Percentiles rank a stretch among this genome's conserved stretches.
phyloP scores from a whole-genome alignment of 1,140 invertebrate genomes.

The Elymnias hypermnestra region DNA sequence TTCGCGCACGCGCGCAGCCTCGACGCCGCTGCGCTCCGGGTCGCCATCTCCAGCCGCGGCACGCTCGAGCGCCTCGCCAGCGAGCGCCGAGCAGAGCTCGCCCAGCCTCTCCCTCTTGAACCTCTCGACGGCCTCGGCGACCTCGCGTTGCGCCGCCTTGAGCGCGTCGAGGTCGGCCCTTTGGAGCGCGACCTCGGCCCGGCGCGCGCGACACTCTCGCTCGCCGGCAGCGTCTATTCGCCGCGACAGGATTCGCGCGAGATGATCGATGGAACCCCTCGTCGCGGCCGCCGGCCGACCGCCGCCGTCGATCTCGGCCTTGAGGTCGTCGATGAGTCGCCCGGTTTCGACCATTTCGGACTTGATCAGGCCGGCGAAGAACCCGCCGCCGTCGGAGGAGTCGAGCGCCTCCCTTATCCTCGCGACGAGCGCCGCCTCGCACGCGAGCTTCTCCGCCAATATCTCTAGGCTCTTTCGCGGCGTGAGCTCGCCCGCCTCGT shows the following conservation, averaged over 20 bases:
- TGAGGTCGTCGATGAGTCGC: slow-evolving; percentile 83
- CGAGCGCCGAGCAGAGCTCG: slow-evolving; percentile 80
- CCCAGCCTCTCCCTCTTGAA: slow-evolving; percentile 83
- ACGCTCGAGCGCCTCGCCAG: slow-evolving; percentile 79
- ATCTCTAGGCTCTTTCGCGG: slow-evolving; percentile 81
- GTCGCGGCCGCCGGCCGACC: slow-evolving; percentile 72
- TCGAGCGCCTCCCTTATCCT: slow-evolving; percentile 78
- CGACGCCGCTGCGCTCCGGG: slow-evolving; percentile 49
- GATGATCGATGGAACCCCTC: slow-evolving; percentile 78
- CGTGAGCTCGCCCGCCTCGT: slow-evolving; percentile 79
- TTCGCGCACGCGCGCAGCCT: slow-evolving; percentile 76
- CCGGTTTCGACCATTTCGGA: slow-evolving; percentile 83
- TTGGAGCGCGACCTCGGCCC: slow-evolving; percentile 53
- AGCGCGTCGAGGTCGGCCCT: slow-evolving; percentile 77
- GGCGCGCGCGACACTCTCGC: slow-evolving; percentile 33
- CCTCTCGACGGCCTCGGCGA: slow-evolving; percentile 77
- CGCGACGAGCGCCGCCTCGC: slow-evolving; percentile 82
- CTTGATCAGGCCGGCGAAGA: slow-evolving; percentile 76
- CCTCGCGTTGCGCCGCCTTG: slow-evolving; percentile 77
- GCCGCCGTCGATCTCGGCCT: slow-evolving; percentile 79
- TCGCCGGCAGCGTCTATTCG: slow-evolving; percentile 72
- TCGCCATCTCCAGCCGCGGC: slow-evolving; percentile 53
- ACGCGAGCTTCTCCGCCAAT: slow-evolving; percentile 85
- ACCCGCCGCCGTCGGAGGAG: slow-evolving; percentile 70
- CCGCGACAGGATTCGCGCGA: slow-evolving; percentile 80